Evolutionary conservation across 2,113 vertebrate species (phyloP).

Genomic region (Erinaceus europaeus): DNA sequence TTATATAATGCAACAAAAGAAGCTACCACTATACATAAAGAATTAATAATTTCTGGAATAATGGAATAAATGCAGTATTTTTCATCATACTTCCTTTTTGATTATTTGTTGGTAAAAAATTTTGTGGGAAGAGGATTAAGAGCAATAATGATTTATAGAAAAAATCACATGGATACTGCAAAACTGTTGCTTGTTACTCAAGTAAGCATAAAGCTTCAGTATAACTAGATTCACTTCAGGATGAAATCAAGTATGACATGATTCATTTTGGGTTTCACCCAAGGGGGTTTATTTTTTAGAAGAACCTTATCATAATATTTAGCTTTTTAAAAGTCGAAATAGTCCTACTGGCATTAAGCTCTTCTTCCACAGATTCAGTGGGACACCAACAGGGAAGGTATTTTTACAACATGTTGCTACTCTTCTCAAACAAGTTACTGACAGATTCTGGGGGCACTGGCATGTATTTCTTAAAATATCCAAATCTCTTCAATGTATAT

Average conservation of each 20-base stretch:
- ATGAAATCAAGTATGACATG: slow-evolving; percentile 10
- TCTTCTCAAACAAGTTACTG: slow-evolving; percentile 31
- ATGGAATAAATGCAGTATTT: background rate
- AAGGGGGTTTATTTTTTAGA: slow-evolving; percentile 20
- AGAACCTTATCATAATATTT: background rate
- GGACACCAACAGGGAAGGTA: background rate
- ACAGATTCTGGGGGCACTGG: background rate
- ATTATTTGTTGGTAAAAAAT: slow-evolving; percentile 2
- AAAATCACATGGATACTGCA: slow-evolving; percentile 10
- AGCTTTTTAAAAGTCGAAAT: slow-evolving; percentile 37
- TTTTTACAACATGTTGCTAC: slow-evolving; percentile 15
- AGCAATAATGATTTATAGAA: slow-evolving; percentile 1
- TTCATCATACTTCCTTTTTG: background rate
- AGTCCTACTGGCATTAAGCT: background rate
- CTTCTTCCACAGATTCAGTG: slow-evolving; percentile 16
- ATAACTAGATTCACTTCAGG: background rate
- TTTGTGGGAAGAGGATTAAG: slow-evolving; percentile 32
- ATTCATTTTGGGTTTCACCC: background rate
- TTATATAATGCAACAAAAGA: slow-evolving; percentile 17
- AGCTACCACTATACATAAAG: background rate
- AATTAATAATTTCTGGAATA: slow-evolving; percentile 30
- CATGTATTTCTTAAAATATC: slow-evolving; percentile 3
- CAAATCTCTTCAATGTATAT: slow-evolving; percentile 29
- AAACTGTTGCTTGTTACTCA: background rate
- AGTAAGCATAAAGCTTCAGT: slow-evolving; percentile 50